Conservation (phyloP, 2,797 vertebrate genomes). For the Sphaeramia orbicularis region DNA sequence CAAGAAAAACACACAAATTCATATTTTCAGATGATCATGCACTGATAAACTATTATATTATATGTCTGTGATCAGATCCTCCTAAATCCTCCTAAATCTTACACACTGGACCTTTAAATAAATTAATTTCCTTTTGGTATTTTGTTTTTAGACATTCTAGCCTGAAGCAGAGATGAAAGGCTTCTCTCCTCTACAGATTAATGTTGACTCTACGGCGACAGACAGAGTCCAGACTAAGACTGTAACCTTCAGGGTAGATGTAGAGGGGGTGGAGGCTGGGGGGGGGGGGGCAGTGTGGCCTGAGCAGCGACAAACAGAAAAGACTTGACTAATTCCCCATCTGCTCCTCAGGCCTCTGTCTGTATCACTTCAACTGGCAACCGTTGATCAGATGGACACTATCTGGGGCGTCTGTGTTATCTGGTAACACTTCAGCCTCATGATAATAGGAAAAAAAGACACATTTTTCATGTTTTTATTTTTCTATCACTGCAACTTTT, state of each 20-base stretch:
- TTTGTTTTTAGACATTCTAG: constrained; percentile 15
- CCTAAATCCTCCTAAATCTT: no score
- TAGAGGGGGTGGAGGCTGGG: constrained; percentile 1
- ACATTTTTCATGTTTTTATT: no score
- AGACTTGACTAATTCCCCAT: constrained; percentile 39
- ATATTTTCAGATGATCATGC: no score
- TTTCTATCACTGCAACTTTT: no score
- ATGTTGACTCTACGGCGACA: constrained; percentile 25
- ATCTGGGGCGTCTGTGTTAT: no score
- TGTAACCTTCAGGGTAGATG: constrained; percentile 27
- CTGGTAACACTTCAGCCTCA: no score
- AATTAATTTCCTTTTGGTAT: constrained; percentile 30
- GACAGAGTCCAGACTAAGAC: constrained; percentile 37
- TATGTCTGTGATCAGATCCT: no score
- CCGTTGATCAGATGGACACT: no score
- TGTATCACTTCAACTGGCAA: constrained; percentile 45
- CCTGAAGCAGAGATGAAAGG: constrained; percentile 22
- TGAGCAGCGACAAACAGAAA: constrained; percentile 1
- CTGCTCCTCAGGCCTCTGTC: constrained; percentile 30
- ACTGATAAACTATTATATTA: no score
- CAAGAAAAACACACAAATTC: no score
- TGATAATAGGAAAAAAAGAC: no score
- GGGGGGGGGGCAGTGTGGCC: constrained; percentile 31
- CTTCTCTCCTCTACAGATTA: constrained; percentile 15
- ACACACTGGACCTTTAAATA: constrained; percentile 1